Evolutionary conservation across 2,113 vertebrate species (phyloP).

Genomic region (Sapajus apella): DNA sequence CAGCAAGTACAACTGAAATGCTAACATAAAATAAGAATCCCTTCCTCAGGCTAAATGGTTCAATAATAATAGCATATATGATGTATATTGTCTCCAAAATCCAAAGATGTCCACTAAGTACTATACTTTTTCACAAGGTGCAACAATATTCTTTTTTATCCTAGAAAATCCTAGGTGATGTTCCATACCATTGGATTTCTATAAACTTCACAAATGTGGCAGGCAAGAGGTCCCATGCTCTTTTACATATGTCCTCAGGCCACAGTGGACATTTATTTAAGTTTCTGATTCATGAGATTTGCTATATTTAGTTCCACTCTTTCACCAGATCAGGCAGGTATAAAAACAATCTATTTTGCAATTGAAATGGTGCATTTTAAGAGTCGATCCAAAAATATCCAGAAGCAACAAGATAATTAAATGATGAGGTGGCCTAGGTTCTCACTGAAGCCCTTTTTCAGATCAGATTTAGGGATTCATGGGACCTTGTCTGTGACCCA

Average conservation of each 20-base stretch:
- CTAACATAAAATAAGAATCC: background rate
- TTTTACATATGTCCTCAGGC: background rate
- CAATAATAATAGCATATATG: background rate
- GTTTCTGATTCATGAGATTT: background rate
- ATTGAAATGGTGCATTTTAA: background rate
- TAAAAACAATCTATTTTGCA: background rate
- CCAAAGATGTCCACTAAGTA: background rate
- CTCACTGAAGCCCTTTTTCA: background rate
- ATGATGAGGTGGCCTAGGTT: background rate
- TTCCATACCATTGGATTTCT: background rate
- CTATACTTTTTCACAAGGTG: background rate
- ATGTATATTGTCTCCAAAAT: background rate
- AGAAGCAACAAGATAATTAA: background rate
- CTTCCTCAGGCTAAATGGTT: background rate
- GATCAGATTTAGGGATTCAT: background rate
- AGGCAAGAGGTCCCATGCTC: background rate
- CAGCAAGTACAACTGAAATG: conserved; percentile 3
- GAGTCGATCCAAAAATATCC: background rate
- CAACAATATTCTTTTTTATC: background rate
- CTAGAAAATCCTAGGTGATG: background rate
- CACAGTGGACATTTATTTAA: background rate
- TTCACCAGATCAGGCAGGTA: background rate
- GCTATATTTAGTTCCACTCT: background rate
- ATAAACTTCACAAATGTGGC: background rate
- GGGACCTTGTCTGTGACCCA: background rate